Conservation (phyloP, 2,888 invertebrate genomes). For the Coecobrya sp. region DNA sequence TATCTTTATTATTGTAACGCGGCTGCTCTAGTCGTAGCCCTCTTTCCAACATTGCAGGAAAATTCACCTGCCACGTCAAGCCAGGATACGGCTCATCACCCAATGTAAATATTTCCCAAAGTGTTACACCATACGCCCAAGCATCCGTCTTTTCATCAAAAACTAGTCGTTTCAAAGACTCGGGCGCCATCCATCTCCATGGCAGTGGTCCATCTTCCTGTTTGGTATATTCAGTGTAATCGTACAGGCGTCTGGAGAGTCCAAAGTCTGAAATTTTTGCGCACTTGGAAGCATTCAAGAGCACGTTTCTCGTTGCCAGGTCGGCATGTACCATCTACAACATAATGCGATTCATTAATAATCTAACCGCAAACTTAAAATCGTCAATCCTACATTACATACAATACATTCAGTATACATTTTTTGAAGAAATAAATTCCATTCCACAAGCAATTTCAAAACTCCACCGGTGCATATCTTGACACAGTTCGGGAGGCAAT, state of each 20-base stretch:
- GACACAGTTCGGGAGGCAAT: no score
- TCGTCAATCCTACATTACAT: no score
- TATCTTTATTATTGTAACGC: no score
- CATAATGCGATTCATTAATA: no score
- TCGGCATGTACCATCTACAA: neutral
- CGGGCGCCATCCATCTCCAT: neutral
- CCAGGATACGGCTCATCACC: conserved; percentile 89
- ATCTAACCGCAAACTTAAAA: no score
- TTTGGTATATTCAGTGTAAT: neutral
- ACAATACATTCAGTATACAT: no score
- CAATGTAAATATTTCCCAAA: neutral
- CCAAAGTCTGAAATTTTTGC: neutral
- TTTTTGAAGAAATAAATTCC: no score
- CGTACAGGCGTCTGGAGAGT: neutral
- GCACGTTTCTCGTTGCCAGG: neutral
- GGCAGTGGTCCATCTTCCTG: neutral
- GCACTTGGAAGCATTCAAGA: neutral
- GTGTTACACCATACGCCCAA: neutral
- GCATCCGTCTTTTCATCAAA: neutral
- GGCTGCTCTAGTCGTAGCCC: neutral
- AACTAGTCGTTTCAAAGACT: neutral
- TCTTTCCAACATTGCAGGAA: neutral
- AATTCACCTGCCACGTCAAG: conserved; percentile 88
- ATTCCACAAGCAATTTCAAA: no score
- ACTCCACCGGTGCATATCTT: no score